Conservation (phyloP, 2,888 invertebrate species). For the Rhamnusium bicolor region DNA sequence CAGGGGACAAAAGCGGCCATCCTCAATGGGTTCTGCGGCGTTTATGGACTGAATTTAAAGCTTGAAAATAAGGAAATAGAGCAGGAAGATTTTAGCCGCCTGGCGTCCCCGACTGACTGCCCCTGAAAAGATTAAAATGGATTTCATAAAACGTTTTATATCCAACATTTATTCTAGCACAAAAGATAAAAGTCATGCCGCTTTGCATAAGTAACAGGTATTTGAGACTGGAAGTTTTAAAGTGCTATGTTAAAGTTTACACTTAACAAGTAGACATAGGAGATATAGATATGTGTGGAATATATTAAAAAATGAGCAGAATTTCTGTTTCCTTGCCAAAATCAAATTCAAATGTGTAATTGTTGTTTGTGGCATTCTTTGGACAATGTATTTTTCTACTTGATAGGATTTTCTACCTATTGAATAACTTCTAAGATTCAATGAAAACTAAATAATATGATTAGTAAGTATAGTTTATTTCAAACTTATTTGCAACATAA, state of each 20-base stretch:
- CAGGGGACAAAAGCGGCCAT: neutral
- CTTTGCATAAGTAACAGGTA: constrained; percentile 23
- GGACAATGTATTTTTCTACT: too few species aligned
- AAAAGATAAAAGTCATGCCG: constrained; percentile 39
- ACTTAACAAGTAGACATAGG: neutral
- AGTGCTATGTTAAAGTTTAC: neutral
- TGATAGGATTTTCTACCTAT: too few species aligned
- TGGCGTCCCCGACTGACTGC: constrained; percentile 3
- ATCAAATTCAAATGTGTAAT: too few species aligned
- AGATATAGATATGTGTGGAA: too few species aligned
- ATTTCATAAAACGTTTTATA: constrained; percentile 32
- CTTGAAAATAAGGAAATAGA: constrained; percentile 22
- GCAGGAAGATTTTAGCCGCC: constrained; percentile 7
- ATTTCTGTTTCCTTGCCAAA: too few species aligned
- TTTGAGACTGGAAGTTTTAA: neutral
- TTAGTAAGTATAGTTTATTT: too few species aligned
- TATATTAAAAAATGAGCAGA: too few species aligned
- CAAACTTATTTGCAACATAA: too few species aligned
- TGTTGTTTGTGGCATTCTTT: too few species aligned
- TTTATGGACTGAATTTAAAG: constrained; percentile 16
- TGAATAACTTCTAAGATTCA: too few species aligned
- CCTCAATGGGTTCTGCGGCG: neutral
- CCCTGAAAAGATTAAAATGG: constrained; percentile 30
- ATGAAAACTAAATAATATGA: too few species aligned
- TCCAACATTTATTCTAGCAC: constrained; percentile 5